phyloP scores from a whole-genome alignment of 2,113 vertebrate species.

The Tachysurus vachellii region DNA sequence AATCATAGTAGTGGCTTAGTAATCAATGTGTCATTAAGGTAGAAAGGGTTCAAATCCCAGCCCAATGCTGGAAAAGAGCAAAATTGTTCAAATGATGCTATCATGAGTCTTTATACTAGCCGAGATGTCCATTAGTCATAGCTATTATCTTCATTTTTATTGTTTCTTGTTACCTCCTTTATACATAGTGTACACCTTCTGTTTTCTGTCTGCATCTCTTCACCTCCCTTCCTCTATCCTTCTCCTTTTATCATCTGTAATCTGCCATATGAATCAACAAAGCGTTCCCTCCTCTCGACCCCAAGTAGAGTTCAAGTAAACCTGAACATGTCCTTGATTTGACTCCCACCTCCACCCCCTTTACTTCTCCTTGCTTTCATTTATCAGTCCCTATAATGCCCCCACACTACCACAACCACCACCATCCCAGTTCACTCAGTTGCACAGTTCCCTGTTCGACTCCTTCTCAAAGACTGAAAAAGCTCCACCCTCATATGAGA shows the following conservation, averaged over 20 bases:
- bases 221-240: slow-evolving; percentile 12
- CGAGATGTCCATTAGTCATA: neutral
- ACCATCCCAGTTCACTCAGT: slow-evolving; percentile 13
- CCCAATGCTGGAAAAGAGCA: neutral
- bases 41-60: neutral
- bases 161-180: slow-evolving; percentile 6
- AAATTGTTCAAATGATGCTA: neutral
- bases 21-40: neutral
- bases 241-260: slow-evolving; percentile 42
- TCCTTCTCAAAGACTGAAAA: neutral
- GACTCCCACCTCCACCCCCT: slow-evolving; percentile 37
- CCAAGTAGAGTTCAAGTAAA: slow-evolving; percentile 47
- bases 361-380: slow-evolving; percentile 31
- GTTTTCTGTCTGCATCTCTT: slow-evolving; percentile 20
- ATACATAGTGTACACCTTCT: slow-evolving; percentile 18
- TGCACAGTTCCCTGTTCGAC: neutral
- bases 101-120: neutral
- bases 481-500: slow-evolving; percentile 23
- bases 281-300: slow-evolving; percentile 36
- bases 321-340: slow-evolving; percentile 47
- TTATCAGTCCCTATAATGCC: slow-evolving; percentile 42
- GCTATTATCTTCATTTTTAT: neutral
- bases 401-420: neutral
- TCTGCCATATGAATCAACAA: slow-evolving; percentile 38
- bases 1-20: neutral